Conservation (phyloP, 2,888 invertebrate species). For the Vannuccia rotundouncinata region DNA sequence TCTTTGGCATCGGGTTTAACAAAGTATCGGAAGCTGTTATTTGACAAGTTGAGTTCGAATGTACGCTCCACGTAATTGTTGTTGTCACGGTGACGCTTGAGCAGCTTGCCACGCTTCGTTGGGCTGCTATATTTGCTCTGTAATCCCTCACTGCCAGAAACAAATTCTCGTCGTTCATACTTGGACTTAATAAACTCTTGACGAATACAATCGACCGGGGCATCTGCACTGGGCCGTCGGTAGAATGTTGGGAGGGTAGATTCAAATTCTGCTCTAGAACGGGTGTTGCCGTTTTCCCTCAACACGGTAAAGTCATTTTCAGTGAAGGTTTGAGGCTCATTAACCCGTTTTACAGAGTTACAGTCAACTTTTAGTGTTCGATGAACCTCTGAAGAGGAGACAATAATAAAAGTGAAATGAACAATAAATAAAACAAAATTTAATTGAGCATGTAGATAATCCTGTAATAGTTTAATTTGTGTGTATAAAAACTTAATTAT, state of each 20-base stretch:
- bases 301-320: not conserved
- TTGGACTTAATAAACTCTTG: slow-evolving; percentile 87
- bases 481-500: too few relatives aligned
- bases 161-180: slow-evolving; percentile 79
- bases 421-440: too few relatives aligned
- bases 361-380: not conserved
- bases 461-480: too few relatives aligned
- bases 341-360: not conserved
- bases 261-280: not conserved
- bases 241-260: slow-evolving; percentile 23
- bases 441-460: too few relatives aligned
- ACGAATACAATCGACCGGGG: slow-evolving; percentile 58
- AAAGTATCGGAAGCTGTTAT: slow-evolving; percentile 69
- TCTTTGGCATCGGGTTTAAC: slow-evolving; percentile 62
- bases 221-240: slow-evolving; percentile 12
- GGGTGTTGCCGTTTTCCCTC: not conserved
- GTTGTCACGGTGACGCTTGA: slow-evolving; percentile 82
- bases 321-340: not conserved
- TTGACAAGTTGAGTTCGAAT: slow-evolving; percentile 72
- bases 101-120: slow-evolving; percentile 74
- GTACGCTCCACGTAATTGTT: slow-evolving; percentile 73
- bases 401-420: too few relatives aligned
- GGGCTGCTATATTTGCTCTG: slow-evolving; percentile 59
- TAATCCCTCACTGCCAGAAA: slow-evolving; percentile 64
- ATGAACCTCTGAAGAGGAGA: not conserved